Percentiles rank a stretch among this genome's conserved stretches.
These are phyloP conservation scores for Lichenostomus cassidix DNA, from an alignment of 2,113 vertebrate genomes.

Conservation along the genomic window DNA sequence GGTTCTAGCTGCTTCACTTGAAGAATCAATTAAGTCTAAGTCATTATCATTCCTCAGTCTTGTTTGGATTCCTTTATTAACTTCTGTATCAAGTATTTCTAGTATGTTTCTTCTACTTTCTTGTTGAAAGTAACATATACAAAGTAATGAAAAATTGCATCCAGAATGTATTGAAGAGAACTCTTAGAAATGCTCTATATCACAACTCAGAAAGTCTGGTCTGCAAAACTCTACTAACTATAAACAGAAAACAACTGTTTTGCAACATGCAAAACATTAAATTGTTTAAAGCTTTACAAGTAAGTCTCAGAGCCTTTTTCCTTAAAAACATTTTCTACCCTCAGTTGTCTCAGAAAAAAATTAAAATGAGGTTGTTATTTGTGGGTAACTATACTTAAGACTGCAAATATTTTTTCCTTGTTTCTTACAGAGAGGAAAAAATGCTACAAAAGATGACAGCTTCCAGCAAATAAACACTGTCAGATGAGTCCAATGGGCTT, in stretches of 20 bases:
- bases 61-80: not conserved
- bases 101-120: not conserved
- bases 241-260: not conserved
- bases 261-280: not conserved
- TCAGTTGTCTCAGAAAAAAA: not conserved
- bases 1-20: not conserved
- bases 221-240: not conserved
- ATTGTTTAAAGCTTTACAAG: constrained; percentile 16
- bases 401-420: not conserved
- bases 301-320: not conserved
- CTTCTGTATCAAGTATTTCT: not conserved
- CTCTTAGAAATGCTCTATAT: not conserved
- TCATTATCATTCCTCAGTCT: not conserved
- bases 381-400: not conserved
- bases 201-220: not conserved
- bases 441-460: not conserved
- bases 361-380: not conserved
- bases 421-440: not conserved
- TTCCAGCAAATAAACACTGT: not conserved
- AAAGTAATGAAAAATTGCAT: not conserved
- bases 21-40: not conserved
- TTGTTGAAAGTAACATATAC: not conserved
- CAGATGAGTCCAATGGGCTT: not conserved
- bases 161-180: not conserved
- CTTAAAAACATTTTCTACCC: not conserved